Evolutionary conservation across 2,797 vertebrate genomes (phyloP), one percentile per base, ranked within the genome.

Genomic region (Siniperca undulata): DNA sequence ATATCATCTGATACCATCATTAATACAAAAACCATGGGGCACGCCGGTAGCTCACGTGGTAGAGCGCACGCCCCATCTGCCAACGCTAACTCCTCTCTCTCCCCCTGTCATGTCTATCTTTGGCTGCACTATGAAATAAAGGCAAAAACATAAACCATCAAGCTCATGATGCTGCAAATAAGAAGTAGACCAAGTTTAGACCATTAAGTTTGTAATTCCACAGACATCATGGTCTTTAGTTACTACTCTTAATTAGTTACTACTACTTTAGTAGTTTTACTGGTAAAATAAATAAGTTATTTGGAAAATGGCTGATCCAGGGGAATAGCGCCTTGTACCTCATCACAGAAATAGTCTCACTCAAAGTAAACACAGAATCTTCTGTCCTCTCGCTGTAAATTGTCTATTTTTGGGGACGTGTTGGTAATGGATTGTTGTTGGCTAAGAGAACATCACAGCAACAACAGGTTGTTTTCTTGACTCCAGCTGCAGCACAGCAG

Each of bases 401-500:
- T 1, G 5, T 65, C n/a, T 42, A 8, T 82, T 78, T 77, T 22
- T 11, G 19, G 36, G 34, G 65, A 20, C 1, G 7, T 75, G 40
- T 59, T 59, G 42, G 34, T n/a, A 69, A 74, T 22, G 34, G 24
- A 46, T 60, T 68, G 27, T n/a, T 50, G 36, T 62, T 59, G 30
- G 17, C 6, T 38, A 1, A 65, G 12, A 70, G 4, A 4, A 19
- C 40, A 53, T 73, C 36, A 58, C 2, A 19, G 34, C 74, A 59
- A 30, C 76, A 78, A 78, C 68, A 72, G 56, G 75, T 55, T 58
- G 36, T 64, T 58, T 40, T 62, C 42, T 67, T 74, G 83, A 78
- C 60, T 56, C 52, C 70, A 83, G 77, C 84, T 82, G 81, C 78
- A 59, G 66, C 16, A 27, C 74, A 70, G 44, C 77, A 46, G 69